phyloP scores from a whole-genome alignment of 2,888 invertebrate genomes.

The Lacanobia oleracea region DNA sequence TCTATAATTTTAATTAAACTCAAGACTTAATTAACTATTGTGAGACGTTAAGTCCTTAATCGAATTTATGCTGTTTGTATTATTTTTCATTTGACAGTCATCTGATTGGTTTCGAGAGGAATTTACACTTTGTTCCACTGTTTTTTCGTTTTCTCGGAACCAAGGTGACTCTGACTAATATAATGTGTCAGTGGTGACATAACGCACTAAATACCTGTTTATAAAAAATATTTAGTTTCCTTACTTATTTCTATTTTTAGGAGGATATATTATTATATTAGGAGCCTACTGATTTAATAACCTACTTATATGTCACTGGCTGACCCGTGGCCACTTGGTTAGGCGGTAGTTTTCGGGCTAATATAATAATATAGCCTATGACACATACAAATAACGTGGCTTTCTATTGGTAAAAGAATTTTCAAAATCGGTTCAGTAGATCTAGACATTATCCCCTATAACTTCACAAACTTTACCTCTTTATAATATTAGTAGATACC shows the following conservation, averaged over 20 bases:
- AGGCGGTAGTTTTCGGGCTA: too few relatives aligned
- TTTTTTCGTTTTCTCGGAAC: conserved; percentile 14
- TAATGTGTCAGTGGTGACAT: background rate
- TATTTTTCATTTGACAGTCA: conserved; percentile 54
- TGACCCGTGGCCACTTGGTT: too few relatives aligned
- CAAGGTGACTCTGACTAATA: conserved; percentile 20
- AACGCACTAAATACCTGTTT: conserved; percentile 1
- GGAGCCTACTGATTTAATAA: background rate
- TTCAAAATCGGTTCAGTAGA: too few relatives aligned
- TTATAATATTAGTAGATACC: too few relatives aligned
- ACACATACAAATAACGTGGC: too few relatives aligned
- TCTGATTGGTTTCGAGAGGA: conserved; percentile 47
- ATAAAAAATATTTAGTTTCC: background rate
- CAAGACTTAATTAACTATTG: conserved; percentile 70
- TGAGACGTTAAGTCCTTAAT: conserved; percentile 65
- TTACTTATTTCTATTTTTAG: background rate
- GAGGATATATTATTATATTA: too few relatives aligned
- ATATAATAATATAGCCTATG: too few relatives aligned
- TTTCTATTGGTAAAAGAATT: too few relatives aligned
- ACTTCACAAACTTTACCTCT: too few relatives aligned
- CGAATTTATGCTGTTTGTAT: conserved; percentile 60
- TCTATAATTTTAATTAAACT: conserved; percentile 67
- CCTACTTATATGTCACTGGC: background rate
- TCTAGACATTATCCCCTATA: too few relatives aligned
- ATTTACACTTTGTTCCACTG: conserved; percentile 40